phyloP scores from a whole-genome alignment of 2,113 vertebrate species.

The Apus apus region DNA sequence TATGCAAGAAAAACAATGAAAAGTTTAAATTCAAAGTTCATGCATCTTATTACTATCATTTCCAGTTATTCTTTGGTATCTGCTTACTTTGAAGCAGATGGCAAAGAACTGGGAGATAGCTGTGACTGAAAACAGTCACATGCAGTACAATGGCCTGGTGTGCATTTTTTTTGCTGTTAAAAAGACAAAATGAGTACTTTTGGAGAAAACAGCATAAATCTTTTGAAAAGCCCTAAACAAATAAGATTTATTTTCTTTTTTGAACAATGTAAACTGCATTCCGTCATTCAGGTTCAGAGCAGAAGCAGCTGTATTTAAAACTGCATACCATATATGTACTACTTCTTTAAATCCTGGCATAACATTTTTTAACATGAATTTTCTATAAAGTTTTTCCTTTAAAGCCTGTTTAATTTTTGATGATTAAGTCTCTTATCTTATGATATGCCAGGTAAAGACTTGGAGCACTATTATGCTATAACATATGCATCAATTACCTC shows the following conservation, averaged over 20 bases:
- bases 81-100: constrained; percentile 50
- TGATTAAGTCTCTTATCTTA: constrained; percentile 55
- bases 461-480: constrained; percentile 21
- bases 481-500: constrained; percentile 57
- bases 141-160: background rate
- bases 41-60: constrained; percentile 25
- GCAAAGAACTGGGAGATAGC: background rate
- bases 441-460: constrained; percentile 46
- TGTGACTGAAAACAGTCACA: background rate
- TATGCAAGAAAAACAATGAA: background rate
- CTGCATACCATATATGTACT: background rate
- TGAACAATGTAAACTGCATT: constrained; percentile 17
- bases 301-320: background rate
- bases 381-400: constrained; percentile 6
- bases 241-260: background rate
- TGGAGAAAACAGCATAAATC: constrained; percentile 29
- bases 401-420: constrained; percentile 44
- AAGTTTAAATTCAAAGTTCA: constrained; percentile 18
- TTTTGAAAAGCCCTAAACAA: background rate
- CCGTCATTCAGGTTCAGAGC: background rate
- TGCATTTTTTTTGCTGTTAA: background rate
- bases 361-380: constrained; percentile 20
- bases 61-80: constrained; percentile 13
- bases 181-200: constrained; percentile 28
- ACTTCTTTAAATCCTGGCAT: background rate